Conservation (phyloP, 1,140 invertebrate genomes). For the Laupala kohalensis region DNA sequence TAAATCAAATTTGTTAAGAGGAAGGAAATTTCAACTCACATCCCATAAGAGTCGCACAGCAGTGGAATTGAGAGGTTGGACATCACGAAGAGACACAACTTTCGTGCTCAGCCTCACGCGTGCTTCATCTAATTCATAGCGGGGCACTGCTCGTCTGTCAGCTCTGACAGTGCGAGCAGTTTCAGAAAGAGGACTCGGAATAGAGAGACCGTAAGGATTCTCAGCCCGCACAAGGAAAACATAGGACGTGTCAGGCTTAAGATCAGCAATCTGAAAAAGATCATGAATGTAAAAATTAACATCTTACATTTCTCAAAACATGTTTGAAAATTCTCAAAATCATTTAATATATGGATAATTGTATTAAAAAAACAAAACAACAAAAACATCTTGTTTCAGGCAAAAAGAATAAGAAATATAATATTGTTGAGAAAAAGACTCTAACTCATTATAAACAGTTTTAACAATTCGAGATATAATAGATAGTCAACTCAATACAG, state of each 20-base stretch:
- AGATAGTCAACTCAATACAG: too few species aligned
- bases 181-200: constrained; percentile 51
- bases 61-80: constrained; percentile 63
- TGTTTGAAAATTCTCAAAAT: too few species aligned
- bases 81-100: constrained; percentile 64
- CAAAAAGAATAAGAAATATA: too few species aligned
- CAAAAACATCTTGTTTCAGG: too few species aligned
- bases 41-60: constrained; percentile 75
- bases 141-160: constrained; percentile 52
- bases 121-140: constrained; percentile 67
- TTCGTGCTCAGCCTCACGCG: constrained; percentile 58
- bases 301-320: too few species aligned
- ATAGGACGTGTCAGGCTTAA: constrained; percentile 71
- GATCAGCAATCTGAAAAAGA: constrained; percentile 26
- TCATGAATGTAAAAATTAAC: neutral
- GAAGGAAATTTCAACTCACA: constrained; percentile 35
- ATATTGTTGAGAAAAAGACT: too few species aligned
- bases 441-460: too few species aligned
- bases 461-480: too few species aligned
- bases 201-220: constrained; percentile 68
- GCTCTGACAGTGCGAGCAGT: constrained; percentile 45
- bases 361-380: too few species aligned
- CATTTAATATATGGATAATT: too few species aligned
- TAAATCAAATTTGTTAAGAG: too few species aligned
- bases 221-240: constrained; percentile 79